Evolutionary conservation across 2,797 vertebrate genomes (phyloP).

Genomic region (Chromis chromis): DNA sequence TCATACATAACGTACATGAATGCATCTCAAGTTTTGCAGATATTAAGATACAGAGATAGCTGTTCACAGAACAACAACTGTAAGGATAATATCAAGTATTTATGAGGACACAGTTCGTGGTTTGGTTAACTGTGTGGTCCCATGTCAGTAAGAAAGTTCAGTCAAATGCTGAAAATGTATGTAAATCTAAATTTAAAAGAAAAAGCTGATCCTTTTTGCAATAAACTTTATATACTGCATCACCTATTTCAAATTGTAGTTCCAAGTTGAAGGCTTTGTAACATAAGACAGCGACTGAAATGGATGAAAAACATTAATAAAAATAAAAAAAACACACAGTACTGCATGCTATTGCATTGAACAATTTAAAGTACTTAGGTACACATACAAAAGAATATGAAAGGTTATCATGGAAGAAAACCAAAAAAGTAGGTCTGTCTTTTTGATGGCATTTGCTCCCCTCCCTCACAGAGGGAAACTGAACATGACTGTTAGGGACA

Average conservation of each 20-base stretch:
- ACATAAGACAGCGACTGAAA: slow-evolving; percentile 32
- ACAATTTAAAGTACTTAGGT: slow-evolving; percentile 30
- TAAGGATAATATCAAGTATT: slow-evolving; percentile 43
- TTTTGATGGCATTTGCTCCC: slow-evolving; percentile 36
- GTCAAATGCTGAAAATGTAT: slow-evolving; percentile 25
- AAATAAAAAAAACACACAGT: background rate
- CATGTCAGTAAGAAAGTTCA: slow-evolving; percentile 48
- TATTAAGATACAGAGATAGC: slow-evolving; percentile 24
- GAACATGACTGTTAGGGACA: slow-evolving; percentile 56
- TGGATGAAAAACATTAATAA: background rate
- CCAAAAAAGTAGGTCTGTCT: slow-evolving; percentile 21
- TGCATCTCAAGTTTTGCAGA: slow-evolving; percentile 57
- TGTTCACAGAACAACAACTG: slow-evolving; percentile 22
- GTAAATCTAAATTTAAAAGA: slow-evolving; percentile 18
- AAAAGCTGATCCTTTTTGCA: slow-evolving; percentile 30
- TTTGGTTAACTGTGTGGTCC: slow-evolving; percentile 67
- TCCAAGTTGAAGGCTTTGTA: slow-evolving; percentile 10
- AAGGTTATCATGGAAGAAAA: slow-evolving; percentile 11
- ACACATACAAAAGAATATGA: slow-evolving; percentile 15
- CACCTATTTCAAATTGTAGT: background rate
- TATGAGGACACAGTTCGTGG: slow-evolving; percentile 25
- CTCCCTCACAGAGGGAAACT: slow-evolving; percentile 84
- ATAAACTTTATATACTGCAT: slow-evolving; percentile 16
- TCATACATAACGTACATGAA: slow-evolving; percentile 48
- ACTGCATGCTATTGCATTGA: slow-evolving; percentile 44